phyloP scores from a whole-genome alignment of 2,888 invertebrate genomes.

The Capitulum mitella region DNA sequence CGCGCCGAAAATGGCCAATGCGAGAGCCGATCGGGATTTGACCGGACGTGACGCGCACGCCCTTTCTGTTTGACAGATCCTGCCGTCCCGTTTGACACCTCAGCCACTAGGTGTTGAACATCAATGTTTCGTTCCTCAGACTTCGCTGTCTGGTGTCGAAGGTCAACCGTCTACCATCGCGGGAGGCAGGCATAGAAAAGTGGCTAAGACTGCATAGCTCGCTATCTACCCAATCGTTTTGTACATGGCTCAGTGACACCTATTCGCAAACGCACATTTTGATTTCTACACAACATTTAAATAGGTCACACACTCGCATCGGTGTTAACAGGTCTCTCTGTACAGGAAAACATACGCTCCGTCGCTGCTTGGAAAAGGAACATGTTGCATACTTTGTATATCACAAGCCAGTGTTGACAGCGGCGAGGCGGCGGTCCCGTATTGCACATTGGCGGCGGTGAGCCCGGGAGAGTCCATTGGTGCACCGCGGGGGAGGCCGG shows the following conservation, averaged over 20 bases:
- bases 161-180: neutral
- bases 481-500: too few relatives aligned
- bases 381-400: neutral
- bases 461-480: too few relatives aligned
- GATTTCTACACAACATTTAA: slow-evolving; percentile 1
- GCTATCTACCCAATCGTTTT: neutral
- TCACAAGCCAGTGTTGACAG: neutral
- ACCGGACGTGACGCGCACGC: too few relatives aligned
- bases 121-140: too few relatives aligned
- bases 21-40: neutral
- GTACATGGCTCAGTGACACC: neutral
- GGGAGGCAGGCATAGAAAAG: neutral
- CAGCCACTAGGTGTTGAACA: too few relatives aligned
- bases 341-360: neutral
- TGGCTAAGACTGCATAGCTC: neutral
- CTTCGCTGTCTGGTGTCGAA: neutral
- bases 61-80: too few relatives aligned
- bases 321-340: neutral
- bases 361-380: neutral
- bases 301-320: neutral
- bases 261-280: neutral
- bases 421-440: neutral
- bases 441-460: neutral
- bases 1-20: neutral
- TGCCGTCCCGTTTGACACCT: too few relatives aligned